Evolutionary conservation across 2,113 vertebrate genomes (phyloP).

Genomic region (Rutilus rutilus): DNA sequence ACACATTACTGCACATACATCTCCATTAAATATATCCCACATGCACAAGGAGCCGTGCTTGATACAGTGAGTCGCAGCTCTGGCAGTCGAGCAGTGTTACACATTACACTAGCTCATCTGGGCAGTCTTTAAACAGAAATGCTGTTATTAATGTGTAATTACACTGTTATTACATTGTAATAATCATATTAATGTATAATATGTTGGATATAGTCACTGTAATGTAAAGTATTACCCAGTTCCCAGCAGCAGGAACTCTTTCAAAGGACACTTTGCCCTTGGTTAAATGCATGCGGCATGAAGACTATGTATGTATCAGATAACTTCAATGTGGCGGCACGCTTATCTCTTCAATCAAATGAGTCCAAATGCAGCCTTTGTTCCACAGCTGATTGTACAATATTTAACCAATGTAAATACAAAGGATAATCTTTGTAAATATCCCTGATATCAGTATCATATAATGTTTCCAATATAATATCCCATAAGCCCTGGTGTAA

Average conservation of each 20-base stretch:
- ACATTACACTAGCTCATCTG: neutral
- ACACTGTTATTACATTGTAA: neutral
- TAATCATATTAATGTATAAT: neutral
- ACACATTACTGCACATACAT: slow-evolving; percentile 32
- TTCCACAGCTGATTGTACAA: slow-evolving; percentile 52
- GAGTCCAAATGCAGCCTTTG: slow-evolving; percentile 59
- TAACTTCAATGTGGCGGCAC: slow-evolving; percentile 61
- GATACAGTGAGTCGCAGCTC: slow-evolving; percentile 59
- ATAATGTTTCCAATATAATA: slow-evolving; percentile 44
- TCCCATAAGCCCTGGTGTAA: slow-evolving; percentile 9
- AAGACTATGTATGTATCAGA: slow-evolving; percentile 61
- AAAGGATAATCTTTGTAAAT: slow-evolving; percentile 58
- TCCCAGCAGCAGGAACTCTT: neutral
- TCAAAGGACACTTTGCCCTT: slow-evolving; percentile 19
- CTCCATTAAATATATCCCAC: slow-evolving; percentile 62
- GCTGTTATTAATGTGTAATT: neutral
- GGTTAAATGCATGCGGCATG: slow-evolving; percentile 49
- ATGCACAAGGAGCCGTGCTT: slow-evolving; percentile 60
- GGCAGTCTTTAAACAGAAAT: neutral
- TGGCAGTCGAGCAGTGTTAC: neutral
- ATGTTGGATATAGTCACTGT: neutral
- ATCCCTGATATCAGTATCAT: slow-evolving; percentile 60
- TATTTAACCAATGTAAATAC: slow-evolving; percentile 60
- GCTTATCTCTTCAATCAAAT: slow-evolving; percentile 69
- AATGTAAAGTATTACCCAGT: neutral